Conservation (phyloP, 2,113 vertebrate genomes). For the Columbina picui region DNA sequence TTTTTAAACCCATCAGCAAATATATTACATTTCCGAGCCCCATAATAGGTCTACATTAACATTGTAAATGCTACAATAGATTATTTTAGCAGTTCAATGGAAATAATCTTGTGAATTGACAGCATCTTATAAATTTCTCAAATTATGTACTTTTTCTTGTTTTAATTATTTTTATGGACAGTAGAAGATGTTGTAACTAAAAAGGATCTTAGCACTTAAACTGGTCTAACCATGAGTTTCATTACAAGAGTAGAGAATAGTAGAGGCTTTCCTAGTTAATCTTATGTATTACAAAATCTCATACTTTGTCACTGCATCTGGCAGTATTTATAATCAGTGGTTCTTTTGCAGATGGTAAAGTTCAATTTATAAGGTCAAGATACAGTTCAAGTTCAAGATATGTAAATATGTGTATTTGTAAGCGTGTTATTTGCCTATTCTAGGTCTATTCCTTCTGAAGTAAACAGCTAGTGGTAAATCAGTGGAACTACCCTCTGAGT, state of each 20-base stretch:
- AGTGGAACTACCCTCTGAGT: not conserved
- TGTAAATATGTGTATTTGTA: not conserved
- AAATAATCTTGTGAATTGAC: not conserved
- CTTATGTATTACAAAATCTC: not conserved
- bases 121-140: not conserved
- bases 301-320: not conserved
- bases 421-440: not conserved
- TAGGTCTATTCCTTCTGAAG: not conserved
- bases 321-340: not conserved
- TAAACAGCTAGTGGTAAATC: not conserved
- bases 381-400: not conserved
- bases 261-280: not conserved
- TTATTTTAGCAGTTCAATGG: not conserved
- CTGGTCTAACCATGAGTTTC: rapidly evolving
- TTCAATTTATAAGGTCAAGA: not conserved
- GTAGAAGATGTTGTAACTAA: not conserved
- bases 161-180: not conserved
- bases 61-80: not conserved
- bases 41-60: not conserved
- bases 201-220: not conserved
- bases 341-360: not conserved
- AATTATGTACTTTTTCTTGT: not conserved
- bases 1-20: not conserved
- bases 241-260: not conserved
- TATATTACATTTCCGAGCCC: not conserved